Base-by-base conservation (phyloP, 2,888 invertebrate species). In the Stratiomys singularior region DNA sequence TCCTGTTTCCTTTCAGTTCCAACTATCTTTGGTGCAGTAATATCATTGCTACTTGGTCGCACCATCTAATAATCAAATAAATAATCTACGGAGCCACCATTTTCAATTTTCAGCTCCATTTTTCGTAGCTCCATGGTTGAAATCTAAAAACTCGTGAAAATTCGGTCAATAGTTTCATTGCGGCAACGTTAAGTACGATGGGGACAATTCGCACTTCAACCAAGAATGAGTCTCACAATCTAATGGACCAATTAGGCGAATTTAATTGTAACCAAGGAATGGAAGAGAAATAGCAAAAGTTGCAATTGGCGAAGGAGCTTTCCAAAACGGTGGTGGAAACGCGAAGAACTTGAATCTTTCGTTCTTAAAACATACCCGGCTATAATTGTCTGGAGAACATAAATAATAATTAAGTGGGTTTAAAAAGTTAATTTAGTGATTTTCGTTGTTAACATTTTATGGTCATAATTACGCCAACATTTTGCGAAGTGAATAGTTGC, bases 391-490 rank as follows among this genome's bases (percentile, higher is more conserved):
- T 64, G n/a, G 64, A 72, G 77, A 60, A 64, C 77, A 66, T 77
- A 77, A 77, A 77, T 77, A 77, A 64, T 69, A 77, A 77, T 77
- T 77, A 77, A 77, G 72, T 72, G 60, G 64, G 72, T 72, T 77
- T 56, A 72, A 74, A 69, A 77, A 64, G 72, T 72, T 77, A 72
- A 77, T 77, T 77, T 77, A 46, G 52, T 63, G 25, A 56, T 64
- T 77, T 77, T 77, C 18, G n/a, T 67, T 67, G 44, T 9, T 9
- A 60, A 5, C 15, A 52, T 52, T 52, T 52, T 52, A 52, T 52
- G 52, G 52, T 52, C 52, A 13, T 52, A 52, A 52, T 52, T 52
- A 9, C 37, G 3, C 3, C 37, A 37, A 37, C n/a, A n/a, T n/a
- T n/a, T n/a, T n/a, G n/a, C n/a, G n/a, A n/a, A n/a, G n/a, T n/a